These are phyloP conservation scores for Aplodontia rufa DNA, from an alignment of 2,113 vertebrate genomes.

Conservation along the genomic window DNA sequence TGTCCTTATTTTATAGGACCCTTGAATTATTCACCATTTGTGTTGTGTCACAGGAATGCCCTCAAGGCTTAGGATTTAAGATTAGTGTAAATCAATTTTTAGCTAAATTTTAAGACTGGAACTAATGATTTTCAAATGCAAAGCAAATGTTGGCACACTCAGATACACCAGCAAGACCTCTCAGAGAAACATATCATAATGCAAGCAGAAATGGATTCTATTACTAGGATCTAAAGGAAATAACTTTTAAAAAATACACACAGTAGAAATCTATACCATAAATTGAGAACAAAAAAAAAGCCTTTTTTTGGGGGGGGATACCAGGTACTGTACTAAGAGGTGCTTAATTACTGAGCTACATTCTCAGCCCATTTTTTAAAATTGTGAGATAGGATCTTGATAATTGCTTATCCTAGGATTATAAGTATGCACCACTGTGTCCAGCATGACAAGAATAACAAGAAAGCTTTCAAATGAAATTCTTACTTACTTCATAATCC, in stretches of 20 bases:
- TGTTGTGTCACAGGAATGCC: background rate
- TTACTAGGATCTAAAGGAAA: slow-evolving; percentile 33
- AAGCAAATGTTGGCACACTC: background rate
- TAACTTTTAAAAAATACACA: background rate
- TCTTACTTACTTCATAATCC: too few species aligned
- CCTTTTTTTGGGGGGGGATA: too few species aligned
- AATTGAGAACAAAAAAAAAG: background rate
- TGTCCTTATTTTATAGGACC: background rate
- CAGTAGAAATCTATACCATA: background rate
- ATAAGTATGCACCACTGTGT: too few species aligned
- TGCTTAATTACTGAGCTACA: too few species aligned
- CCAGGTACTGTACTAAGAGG: too few species aligned
- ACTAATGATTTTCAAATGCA: background rate
- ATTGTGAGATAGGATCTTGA: too few species aligned
- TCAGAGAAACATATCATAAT: background rate
- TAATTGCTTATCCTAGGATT: too few species aligned
- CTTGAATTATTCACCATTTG: background rate
- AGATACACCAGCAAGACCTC: background rate
- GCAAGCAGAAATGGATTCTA: background rate
- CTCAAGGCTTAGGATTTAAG: background rate
- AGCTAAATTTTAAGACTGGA: background rate
- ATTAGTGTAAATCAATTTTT: background rate
- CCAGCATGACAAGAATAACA: background rate
- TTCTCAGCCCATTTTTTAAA: too few species aligned
- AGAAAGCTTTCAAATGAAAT: slow-evolving; percentile 4